Base-by-base conservation (phyloP, 1,140 invertebrate species). In the Branchinecta lindahli region DNA sequence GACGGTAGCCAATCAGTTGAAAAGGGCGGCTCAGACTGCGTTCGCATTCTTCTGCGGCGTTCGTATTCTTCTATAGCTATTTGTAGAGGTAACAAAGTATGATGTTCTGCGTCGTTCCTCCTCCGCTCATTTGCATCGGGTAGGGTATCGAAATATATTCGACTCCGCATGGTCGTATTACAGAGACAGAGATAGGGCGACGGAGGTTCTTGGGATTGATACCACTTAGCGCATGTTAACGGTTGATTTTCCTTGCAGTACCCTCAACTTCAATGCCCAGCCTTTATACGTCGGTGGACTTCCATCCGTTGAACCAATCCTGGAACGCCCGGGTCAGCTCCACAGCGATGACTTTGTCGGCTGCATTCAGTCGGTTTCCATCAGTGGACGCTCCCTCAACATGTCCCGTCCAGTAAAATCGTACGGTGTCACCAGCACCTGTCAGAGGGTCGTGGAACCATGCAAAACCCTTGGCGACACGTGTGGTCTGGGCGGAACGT, bases 331-430 rank as follows among this genome's bases (percentile, higher is more conserved):
- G 0, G 91, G 89, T 0, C 91, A 95, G 81, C 85, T 96, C 33
- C 86, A 87, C 72, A 89, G 91, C 0, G 92, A 96, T 76, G 93
- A 96, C 77, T 87, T 96, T 68, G 86, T 96, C 46, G 94, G 94
- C 3, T 96, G 94, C 75, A 84, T 96, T 68, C 90, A 95, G 74
- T 92, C 90, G 72, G 87, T 96, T 0, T 85, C 87, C 0, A 85
- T 96, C 46, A 94, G 95, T 76, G 92, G 92, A 8, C 82, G 89
- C 10, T 78, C 84, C 0, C 75, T 94, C 2, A 93, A 94, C 75
- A 77, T 94, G 68, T 88, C 87, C 20, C 85, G 84, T 74, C 89
- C 92, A 0, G 72, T 92, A 0, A 79, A 85, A 21, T 86, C 88
- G 2, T 79, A 85, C 20, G 86, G 85, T 0, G 84, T 95, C 2